These are phyloP conservation scores for Capitulum mitella DNA, from an alignment of 2,888 invertebrate species.

Conservation along the genomic window DNA sequence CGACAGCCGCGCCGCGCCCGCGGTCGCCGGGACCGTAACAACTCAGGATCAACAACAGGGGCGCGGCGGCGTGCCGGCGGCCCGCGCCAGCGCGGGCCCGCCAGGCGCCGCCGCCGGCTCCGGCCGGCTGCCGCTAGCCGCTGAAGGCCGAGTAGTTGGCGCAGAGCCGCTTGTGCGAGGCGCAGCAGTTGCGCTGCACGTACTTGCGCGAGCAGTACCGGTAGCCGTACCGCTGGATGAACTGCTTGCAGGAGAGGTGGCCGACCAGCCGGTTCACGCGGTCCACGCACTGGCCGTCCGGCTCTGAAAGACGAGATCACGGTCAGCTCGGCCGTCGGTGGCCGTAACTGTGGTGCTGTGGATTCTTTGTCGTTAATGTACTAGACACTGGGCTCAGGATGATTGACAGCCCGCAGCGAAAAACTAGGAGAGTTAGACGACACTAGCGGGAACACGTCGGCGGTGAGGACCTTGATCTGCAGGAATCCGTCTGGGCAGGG, in stretches of 20 bases:
- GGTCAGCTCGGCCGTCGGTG: no score
- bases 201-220: constrained; percentile 48
- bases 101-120: background rate
- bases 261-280: constrained; percentile 41
- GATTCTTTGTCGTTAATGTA: no score
- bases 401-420: no score
- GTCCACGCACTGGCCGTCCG: constrained; percentile 41
- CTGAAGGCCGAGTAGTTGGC: constrained; percentile 21
- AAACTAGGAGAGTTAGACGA: no score
- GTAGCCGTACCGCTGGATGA: constrained; percentile 46
- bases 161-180: constrained; percentile 41
- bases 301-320: constrained; percentile 5
- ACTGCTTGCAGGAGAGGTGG: constrained; percentile 46
- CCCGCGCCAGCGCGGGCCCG: background rate
- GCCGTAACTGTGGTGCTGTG: no score
- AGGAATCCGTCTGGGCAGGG: no score
- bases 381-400: no score
- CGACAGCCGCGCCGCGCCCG: background rate
- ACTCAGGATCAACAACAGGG: constrained; percentile 4
- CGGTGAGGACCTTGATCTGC: no score
- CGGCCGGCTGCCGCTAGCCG: background rate
- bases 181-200: constrained; percentile 47
- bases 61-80: background rate
- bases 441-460: no score
- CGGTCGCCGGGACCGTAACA: background rate